Evolutionary conservation across 2,888 invertebrate genomes (phyloP).

Genomic region (Netelia virgata): DNA sequence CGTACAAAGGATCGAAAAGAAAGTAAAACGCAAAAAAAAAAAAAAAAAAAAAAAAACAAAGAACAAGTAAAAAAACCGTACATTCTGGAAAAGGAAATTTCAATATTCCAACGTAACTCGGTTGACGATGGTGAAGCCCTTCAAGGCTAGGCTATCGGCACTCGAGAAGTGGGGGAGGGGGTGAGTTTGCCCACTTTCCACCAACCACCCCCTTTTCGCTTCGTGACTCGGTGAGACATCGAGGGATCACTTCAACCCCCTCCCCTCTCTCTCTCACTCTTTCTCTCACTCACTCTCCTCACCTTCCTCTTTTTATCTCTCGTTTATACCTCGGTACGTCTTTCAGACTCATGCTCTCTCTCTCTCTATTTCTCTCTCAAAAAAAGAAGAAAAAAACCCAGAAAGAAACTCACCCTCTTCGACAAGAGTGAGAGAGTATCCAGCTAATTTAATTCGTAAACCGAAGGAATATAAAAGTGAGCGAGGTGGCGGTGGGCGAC

Average conservation of each 20-base stretch:
- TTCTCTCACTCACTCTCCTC: too few relatives aligned
- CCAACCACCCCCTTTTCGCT: conserved; percentile 63
- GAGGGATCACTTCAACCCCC: conserved; percentile 78
- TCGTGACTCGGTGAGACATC: conserved; percentile 81
- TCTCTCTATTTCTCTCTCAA: background rate
- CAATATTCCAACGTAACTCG: conserved; percentile 78
- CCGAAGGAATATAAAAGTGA: conserved; percentile 73
- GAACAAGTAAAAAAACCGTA: conserved; percentile 80
- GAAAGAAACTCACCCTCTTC: conserved; percentile 28
- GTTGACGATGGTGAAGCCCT: conserved; percentile 26
- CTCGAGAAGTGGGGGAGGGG: conserved; percentile 55
- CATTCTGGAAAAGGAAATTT: conserved; percentile 78
- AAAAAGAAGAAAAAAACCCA: too few relatives aligned
- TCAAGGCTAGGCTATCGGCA: conserved; percentile 68
- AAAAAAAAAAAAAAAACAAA: conserved; percentile 60
- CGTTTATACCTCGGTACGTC: conserved; percentile 75
- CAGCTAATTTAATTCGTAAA: conserved; percentile 81
- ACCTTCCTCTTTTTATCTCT: conserved; percentile 70
- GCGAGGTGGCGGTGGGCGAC: conserved; percentile 56
- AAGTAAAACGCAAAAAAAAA: conserved; percentile 39
- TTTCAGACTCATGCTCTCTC: conserved; percentile 66
- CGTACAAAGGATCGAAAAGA: conserved; percentile 43
- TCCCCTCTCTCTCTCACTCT: conserved; percentile 74
- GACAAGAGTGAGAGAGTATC: conserved; percentile 67
- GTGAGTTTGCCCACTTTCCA: conserved; percentile 51